Conservation (phyloP, 2,113 vertebrate species). For the Corythornis cristatus region DNA sequence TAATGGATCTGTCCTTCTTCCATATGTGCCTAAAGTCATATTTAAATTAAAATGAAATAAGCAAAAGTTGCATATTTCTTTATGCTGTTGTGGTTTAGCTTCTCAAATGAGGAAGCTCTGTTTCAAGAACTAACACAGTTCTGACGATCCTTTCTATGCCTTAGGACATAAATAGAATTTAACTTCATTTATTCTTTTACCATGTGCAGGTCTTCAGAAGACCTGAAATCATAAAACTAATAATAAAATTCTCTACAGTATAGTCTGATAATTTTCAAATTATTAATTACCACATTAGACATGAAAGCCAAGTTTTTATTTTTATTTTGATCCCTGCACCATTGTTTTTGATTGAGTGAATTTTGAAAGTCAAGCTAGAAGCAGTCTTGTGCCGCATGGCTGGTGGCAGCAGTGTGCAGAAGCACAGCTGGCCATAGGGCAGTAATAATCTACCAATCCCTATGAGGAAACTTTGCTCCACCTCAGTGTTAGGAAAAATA, state of each 20-base stretch:
- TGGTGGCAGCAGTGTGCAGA: neutral
- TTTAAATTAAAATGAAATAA: neutral
- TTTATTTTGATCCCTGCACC: neutral
- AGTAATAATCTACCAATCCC: neutral
- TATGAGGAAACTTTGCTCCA: neutral
- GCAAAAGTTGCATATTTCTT: neutral
- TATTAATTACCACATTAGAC: neutral
- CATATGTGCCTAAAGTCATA: neutral
- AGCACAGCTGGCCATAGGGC: neutral
- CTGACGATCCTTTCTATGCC: neutral
- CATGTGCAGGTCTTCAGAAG: neutral
- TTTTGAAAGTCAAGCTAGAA: neutral
- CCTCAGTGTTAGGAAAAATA: neutral
- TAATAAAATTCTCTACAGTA: neutral
- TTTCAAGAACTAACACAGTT: neutral
- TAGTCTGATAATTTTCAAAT: neutral
- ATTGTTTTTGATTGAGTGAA: neutral
- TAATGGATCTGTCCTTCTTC: neutral
- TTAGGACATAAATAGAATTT: neutral
- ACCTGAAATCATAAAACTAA: neutral
- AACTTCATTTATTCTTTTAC: neutral
- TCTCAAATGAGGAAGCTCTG: neutral
- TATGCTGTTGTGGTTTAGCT: neutral
- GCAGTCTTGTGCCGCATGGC: rapidly evolving
- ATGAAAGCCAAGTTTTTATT: neutral